phyloP scores from a whole-genome alignment of 2,888 invertebrate species.

The Torymus aiolomorphi region DNA sequence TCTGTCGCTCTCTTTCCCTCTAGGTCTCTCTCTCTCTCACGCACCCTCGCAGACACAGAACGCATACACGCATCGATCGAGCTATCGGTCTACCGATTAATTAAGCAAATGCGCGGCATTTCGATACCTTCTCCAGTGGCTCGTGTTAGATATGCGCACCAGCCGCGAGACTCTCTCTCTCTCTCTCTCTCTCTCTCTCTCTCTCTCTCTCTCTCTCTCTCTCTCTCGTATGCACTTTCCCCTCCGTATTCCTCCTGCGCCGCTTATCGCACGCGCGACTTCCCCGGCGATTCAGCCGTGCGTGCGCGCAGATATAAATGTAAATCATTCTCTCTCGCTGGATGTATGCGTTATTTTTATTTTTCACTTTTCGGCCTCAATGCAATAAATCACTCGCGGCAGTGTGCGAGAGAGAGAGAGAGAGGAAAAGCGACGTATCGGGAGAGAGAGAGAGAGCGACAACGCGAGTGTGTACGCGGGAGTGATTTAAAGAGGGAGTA shows the following conservation, averaged over 20 bases:
- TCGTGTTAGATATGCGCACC: slow-evolving; percentile 38
- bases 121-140: slow-evolving; percentile 37
- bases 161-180: slow-evolving; percentile 10
- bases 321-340: neutral
- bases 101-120: slow-evolving; percentile 63
- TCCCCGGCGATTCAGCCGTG: slow-evolving; percentile 11
- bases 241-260: neutral
- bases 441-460: neutral
- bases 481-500: no score
- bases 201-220: slow-evolving; percentile 14
- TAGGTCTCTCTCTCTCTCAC: no score
- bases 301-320: slow-evolving; percentile 13
- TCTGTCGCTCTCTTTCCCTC: slow-evolving; percentile 37
- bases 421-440: neutral
- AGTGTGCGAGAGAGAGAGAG: neutral
- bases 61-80: slow-evolving; percentile 54
- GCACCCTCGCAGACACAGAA: slow-evolving; percentile 11
- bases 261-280: slow-evolving; percentile 20
- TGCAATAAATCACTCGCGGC: slow-evolving; percentile 19
- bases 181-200: neutral
- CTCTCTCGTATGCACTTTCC: neutral
- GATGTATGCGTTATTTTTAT: no score
- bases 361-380: no score
- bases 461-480: no score
- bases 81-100: slow-evolving; percentile 60